phyloP scores from a whole-genome alignment of 1,140 invertebrate genomes.

The Mactra quadrangularis region DNA sequence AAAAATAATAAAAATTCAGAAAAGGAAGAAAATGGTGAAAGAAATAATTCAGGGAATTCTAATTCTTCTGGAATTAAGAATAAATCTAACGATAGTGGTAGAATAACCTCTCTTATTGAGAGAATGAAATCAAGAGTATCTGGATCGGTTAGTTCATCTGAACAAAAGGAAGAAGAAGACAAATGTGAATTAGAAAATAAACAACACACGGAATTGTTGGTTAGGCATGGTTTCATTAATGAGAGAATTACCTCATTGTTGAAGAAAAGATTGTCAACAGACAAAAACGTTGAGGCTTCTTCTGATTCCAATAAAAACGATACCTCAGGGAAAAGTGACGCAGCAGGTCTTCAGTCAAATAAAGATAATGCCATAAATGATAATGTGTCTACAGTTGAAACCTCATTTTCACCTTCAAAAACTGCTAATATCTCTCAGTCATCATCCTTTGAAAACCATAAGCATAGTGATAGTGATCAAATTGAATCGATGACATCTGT shows the following conservation, averaged over 20 bases:
- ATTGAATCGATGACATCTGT: too few relatives aligned
- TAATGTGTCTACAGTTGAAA: too few relatives aligned
- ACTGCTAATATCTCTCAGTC: too few relatives aligned
- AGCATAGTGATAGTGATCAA: too few relatives aligned
- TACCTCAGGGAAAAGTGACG: background rate
- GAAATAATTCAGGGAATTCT: too few relatives aligned
- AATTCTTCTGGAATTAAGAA: too few relatives aligned
- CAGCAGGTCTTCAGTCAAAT: background rate
- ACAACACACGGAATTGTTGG: background rate
- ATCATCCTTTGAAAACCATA: too few relatives aligned
- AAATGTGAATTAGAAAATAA: background rate
- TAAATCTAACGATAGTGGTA: background rate
- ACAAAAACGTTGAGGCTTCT: too few relatives aligned
- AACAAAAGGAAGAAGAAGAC: background rate
- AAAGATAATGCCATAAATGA: constrained; percentile 8
- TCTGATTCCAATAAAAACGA: background rate
- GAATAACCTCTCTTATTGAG: background rate
- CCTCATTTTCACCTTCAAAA: too few relatives aligned
- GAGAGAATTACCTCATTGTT: background rate
- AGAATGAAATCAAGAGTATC: background rate
- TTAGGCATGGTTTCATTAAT: background rate
- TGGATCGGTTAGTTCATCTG: background rate
- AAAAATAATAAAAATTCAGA: too few relatives aligned
- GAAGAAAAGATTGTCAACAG: background rate
- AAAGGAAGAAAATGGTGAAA: too few relatives aligned